Evolutionary conservation across 1,140 invertebrate genomes (phyloP), one percentile per base, ranked within the genome.

Genomic region (Formica selysi): DNA sequence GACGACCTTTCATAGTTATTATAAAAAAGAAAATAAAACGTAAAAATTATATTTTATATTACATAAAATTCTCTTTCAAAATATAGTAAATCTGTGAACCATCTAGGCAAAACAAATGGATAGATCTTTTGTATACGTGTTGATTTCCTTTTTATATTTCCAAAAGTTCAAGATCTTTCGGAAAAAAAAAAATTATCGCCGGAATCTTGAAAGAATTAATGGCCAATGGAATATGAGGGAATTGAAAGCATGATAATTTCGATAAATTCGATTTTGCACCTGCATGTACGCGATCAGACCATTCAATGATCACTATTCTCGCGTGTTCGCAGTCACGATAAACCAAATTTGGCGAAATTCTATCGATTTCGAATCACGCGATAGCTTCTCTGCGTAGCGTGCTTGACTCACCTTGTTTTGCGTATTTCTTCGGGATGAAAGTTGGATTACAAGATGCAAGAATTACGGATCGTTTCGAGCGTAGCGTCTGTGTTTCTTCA

Each of bases 331-430:
- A 19, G 29, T 7, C 19, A 16, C 10, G 36, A 41, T 19, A 26
- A 81, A 29, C 1, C 57, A 38, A 80, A 71, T 67, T 81, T 38
- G 48, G 7, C 65, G 78, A 71, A 41, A 81, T 71, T 81, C 51
- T 19, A 19, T 71, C 51, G 16, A 8, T 36, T 73, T 44, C 19
- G 11, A 71, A 57, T 51, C 67, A 51, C 26, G 36, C 22, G 44
- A 16, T 78, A 22, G 26, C 11, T 26, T 79, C 29, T 67, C n/a
- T 8, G 16, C 7, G 6, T 10, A 38, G 22, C 36, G n/a, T 26
- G 54, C 68, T 51, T 29, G 19, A 51, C 48, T 78, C 54, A 78
- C 79, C 67, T 83, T 61, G 54, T 81, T 83, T 36, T 73, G 54
- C 19, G 67, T 61, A 13, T 61, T 36, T 74, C 54, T 54, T 83